phyloP scores from a whole-genome alignment of 2,113 vertebrate genomes.

The Capricornis sumatraensis region DNA sequence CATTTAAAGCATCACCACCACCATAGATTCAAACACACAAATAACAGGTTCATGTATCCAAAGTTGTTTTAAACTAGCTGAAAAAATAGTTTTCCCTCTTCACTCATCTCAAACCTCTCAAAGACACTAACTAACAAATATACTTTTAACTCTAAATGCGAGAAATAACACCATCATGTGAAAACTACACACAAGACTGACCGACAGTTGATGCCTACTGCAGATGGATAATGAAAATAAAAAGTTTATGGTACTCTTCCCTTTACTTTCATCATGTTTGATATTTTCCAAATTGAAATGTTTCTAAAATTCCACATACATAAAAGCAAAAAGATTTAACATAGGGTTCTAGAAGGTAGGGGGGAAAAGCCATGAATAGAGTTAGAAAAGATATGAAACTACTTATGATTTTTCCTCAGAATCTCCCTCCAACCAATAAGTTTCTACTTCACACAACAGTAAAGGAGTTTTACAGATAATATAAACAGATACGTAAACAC shows the following conservation, averaged over 20 bases:
- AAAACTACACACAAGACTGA: not conserved
- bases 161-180: not conserved
- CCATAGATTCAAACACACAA: not conserved
- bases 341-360: not conserved
- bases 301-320: not conserved
- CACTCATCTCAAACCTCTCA: not conserved
- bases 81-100: not conserved
- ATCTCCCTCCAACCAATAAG: not conserved
- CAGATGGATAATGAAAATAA: not conserved
- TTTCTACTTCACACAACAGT: not conserved
- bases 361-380: not conserved
- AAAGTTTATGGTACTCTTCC: not conserved
- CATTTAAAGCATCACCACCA: not conserved
- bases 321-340: not conserved
- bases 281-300: slow-evolving; percentile 10
- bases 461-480: not conserved
- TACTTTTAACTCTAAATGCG: not conserved
- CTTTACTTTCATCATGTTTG: not conserved
- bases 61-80: not conserved
- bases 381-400: not conserved
- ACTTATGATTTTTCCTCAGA: not conserved
- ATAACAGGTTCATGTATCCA: not conserved
- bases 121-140: not conserved
- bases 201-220: not conserved
- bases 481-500: not conserved